Base-by-base conservation (phyloP, 2,888 invertebrate genomes). In the Lysandra bellargus region DNA sequence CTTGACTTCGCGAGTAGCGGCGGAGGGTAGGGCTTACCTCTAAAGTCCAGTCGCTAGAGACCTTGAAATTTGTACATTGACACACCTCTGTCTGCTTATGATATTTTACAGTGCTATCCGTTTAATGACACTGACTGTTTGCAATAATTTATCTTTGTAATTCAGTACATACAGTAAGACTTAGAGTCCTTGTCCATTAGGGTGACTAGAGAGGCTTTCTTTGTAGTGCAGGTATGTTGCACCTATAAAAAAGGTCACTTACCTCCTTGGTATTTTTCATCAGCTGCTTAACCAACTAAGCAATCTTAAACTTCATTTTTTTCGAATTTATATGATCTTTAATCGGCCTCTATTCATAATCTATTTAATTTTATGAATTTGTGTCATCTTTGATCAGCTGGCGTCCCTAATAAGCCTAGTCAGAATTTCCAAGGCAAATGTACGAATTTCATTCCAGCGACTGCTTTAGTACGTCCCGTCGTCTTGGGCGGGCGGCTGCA, bases 401-500 rank as follows among this genome's bases (percentile, higher is more conserved):
- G 2, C 0, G 2, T 23, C n/a, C 60, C 60, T 64, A 30, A 30
- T 7, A 7, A 64, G 30, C 30, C 37, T 37, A 64, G 2, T 14
- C 7, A 0, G 1, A 4, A 23, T 61, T n/a, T 2, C 4, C 4
- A 69, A 69, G 33, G 33, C 17, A 33, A 37, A 69, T 69, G 33
- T 69, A 69, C 69, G 33, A 69, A 69, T 69, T 33, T 69, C 69
- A 1, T 14, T 69, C 14, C 5, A 69, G 17, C 69, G 12, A 61
- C 69, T 61, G 53, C 1, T 78, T 80, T 89, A 92, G 82, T 92
- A 92, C 40, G 92, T 92, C 82, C 89, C 90, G 80, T 92, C 91
- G 78, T 90, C 90, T 82, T 95, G 95, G 1, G 96, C 91, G 81
- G 95, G 95, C 1, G 96, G 96, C 87, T 97, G 97, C 7, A 96